These are phyloP conservation scores for Lordiphosa mommai DNA, from an alignment of 1,140 invertebrate genomes.

Conservation along the genomic window DNA sequence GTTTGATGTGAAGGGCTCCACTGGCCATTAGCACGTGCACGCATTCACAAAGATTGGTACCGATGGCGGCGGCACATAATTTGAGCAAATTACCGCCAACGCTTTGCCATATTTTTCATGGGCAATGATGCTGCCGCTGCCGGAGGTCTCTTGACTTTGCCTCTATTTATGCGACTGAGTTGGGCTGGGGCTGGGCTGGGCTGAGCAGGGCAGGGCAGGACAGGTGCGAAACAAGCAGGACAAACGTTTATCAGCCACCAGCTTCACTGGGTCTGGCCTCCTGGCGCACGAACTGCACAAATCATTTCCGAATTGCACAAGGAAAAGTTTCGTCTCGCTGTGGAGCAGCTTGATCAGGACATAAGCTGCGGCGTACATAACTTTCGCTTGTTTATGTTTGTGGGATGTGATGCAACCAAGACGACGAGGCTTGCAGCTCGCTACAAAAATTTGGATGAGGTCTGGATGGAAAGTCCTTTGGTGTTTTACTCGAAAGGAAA, in stretches of 20 bases:
- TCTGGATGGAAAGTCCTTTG: no score
- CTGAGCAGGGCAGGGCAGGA: conserved; percentile 23
- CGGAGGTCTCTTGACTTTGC: conserved; percentile 32
- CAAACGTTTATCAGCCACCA: conserved; percentile 53
- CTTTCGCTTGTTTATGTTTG: conserved; percentile 67
- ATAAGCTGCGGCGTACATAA: conserved; percentile 64
- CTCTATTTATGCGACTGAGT: conserved; percentile 33
- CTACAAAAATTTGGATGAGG: not conserved
- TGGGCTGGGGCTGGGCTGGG: conserved; percentile 15
- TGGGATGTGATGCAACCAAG: conserved; percentile 60
- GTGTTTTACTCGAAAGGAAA: no score
- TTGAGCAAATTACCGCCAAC: conserved; percentile 70
- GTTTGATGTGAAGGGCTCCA: conserved; percentile 52
- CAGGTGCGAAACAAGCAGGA: conserved; percentile 67
- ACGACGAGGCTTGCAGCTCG: not conserved
- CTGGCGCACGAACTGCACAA: conserved; percentile 65
- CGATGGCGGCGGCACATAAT: conserved; percentile 59
- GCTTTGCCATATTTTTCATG: conserved; percentile 62
- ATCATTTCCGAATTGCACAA: conserved; percentile 72
- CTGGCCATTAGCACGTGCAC: conserved; percentile 69
- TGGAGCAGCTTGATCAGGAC: conserved; percentile 40
- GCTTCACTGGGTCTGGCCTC: not conserved
- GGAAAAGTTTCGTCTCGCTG: conserved; percentile 59
- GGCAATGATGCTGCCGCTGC: conserved; percentile 60
- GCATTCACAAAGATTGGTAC: conserved; percentile 48